Percentiles rank a stretch among this genome's conserved stretches.
These are phyloP conservation scores for Mycetomoellerius zeteki DNA, from an alignment of 1,140 invertebrate genomes.

Conservation along the genomic window DNA sequence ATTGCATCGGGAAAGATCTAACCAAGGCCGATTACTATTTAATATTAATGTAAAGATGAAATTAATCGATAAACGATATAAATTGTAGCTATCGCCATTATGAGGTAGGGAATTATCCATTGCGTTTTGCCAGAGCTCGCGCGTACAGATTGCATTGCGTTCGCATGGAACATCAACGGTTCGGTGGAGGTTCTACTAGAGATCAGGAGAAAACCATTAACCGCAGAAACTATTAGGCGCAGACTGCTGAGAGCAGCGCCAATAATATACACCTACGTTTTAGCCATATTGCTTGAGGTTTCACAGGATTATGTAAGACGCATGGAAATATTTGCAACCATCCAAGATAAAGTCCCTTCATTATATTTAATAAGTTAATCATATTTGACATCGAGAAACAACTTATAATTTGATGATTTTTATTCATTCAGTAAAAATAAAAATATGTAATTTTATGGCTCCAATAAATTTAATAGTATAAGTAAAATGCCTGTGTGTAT, in stretches of 20 bases:
- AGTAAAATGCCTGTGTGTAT: no score
- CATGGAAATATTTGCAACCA: neutral
- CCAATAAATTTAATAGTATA: no score
- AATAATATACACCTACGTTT: constrained; percentile 59
- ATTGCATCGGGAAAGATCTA: neutral
- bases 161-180: constrained; percentile 17
- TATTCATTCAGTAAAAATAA: constrained; percentile 2
- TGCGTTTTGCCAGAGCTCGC: neutral
- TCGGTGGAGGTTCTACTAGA: neutral
- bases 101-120: neutral
- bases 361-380: constrained; percentile 39
- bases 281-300: constrained; percentile 22
- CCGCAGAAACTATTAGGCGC: constrained; percentile 62
- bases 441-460: no score
- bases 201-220: constrained; percentile 65
- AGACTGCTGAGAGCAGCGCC: constrained; percentile 16
- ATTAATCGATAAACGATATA: constrained; percentile 64
- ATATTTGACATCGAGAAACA: neutral
- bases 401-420: neutral
- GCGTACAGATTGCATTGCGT: constrained; percentile 30
- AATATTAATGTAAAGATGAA: constrained; percentile 67
- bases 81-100: constrained; percentile 39
- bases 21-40: constrained; percentile 42
- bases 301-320: constrained; percentile 16
- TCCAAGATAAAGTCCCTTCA: neutral